Conservation (phyloP, 2,113 vertebrate genomes). For the Taurulus bubalis region DNA sequence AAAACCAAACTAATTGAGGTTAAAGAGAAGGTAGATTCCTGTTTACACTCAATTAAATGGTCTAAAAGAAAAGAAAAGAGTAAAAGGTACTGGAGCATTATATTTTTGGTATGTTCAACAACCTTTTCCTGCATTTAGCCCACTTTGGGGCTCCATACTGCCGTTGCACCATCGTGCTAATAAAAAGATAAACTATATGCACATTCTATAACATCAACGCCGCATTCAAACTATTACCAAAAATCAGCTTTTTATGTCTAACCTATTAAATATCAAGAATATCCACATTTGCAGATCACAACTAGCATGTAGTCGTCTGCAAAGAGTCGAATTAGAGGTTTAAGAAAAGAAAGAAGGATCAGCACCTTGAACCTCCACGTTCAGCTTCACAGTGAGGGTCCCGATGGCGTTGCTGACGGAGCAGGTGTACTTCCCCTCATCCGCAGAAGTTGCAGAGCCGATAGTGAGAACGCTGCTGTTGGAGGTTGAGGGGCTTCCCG, state of each 20-base stretch:
- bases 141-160: not conserved
- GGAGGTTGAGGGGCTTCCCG: fast-evolving
- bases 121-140: not conserved
- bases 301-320: not conserved
- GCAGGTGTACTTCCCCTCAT: slow-evolving; percentile 34
- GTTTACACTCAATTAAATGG: too few relatives aligned
- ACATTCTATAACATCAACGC: too few relatives aligned
- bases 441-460: not conserved
- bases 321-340: not conserved
- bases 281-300: not conserved
- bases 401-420: not conserved
- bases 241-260: not conserved
- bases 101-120: not conserved
- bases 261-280: not conserved
- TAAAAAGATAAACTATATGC: not conserved
- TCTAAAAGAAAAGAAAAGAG: too few relatives aligned
- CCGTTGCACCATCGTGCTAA: not conserved
- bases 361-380: slow-evolving; percentile 50
- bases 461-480: not conserved
- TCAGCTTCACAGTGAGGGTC: not conserved
- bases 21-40: too few relatives aligned
- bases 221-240: not conserved
- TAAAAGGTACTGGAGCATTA: not conserved
- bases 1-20: too few relatives aligned
- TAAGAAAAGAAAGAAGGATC: not conserved